Evolutionary conservation across 2,797 vertebrate genomes (phyloP).

Genomic region (Cuculus canorus): DNA sequence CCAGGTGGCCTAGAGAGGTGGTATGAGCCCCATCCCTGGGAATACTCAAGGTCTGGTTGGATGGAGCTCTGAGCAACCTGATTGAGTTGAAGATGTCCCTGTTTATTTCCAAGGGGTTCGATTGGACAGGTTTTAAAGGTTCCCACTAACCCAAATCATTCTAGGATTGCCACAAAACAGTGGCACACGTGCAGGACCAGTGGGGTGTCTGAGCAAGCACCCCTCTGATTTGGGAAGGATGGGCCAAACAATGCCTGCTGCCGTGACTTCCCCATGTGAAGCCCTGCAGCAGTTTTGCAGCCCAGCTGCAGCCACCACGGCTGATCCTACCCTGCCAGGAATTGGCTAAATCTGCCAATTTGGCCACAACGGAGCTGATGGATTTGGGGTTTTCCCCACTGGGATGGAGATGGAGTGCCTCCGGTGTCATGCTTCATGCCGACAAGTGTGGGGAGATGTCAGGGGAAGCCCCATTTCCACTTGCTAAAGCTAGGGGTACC

Average conservation of each 20-base stretch:
- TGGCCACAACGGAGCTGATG: not conserved
- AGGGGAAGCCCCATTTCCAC: not conserved
- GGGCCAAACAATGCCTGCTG: rapidly evolving
- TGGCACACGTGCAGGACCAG: rapidly evolving
- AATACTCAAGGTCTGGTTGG: not conserved
- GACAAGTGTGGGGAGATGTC: not conserved
- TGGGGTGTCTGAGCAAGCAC: not conserved
- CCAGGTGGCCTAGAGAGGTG: not conserved
- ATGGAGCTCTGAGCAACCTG: rapidly evolving
- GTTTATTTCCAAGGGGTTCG: rapidly evolving
- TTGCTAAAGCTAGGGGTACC: not conserved
- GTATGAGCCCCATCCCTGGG: not conserved
- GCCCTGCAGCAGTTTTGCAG: not conserved
- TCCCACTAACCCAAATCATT: not conserved
- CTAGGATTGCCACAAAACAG: not conserved
- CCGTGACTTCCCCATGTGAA: not conserved
- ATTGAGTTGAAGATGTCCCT: not conserved
- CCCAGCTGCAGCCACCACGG: rapidly evolving
- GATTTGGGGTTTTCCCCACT: not conserved
- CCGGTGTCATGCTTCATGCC: not conserved
- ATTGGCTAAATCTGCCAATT: not conserved
- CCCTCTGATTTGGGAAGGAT: not conserved
- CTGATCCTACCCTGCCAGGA: not conserved
- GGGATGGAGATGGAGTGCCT: not conserved
- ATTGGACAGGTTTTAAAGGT: not conserved